phyloP scores from a whole-genome alignment of 2,113 vertebrate species.

The Chlamydotis undulata region DNA sequence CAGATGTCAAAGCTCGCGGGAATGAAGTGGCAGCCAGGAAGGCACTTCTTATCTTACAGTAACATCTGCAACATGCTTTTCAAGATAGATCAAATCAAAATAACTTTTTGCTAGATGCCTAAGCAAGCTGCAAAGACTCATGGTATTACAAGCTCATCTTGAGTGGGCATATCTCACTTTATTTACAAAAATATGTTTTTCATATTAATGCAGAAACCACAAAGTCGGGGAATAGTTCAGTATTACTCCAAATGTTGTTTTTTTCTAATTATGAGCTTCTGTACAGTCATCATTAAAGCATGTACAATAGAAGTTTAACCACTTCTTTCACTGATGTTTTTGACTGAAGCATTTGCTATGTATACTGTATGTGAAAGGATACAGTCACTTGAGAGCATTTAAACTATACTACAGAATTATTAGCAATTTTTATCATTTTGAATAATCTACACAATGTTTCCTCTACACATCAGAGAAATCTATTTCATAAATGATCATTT shows the following conservation, averaged over 20 bases:
- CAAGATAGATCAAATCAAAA: background rate
- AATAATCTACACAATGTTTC: background rate
- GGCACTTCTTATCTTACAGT: background rate
- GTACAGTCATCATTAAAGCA: background rate
- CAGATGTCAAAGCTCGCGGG: background rate
- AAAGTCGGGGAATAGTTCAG: background rate
- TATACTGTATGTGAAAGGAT: background rate
- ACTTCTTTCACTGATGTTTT: background rate
- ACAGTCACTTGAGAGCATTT: background rate
- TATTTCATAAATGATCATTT: background rate
- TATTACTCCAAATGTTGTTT: background rate
- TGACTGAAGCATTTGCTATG: background rate
- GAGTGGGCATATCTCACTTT: background rate
- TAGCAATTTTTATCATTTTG: background rate
- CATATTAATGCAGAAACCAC: background rate
- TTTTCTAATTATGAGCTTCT: background rate
- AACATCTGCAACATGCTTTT: background rate
- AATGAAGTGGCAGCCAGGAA: background rate
- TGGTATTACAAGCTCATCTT: background rate
- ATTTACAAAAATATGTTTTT: background rate
- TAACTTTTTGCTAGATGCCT: background rate
- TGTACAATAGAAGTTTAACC: background rate
- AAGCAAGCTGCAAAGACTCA: background rate
- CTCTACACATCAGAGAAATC: background rate
- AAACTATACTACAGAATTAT: background rate